Conservation (phyloP, 2,113 vertebrate species). For the Notarius lentiginosus region DNA sequence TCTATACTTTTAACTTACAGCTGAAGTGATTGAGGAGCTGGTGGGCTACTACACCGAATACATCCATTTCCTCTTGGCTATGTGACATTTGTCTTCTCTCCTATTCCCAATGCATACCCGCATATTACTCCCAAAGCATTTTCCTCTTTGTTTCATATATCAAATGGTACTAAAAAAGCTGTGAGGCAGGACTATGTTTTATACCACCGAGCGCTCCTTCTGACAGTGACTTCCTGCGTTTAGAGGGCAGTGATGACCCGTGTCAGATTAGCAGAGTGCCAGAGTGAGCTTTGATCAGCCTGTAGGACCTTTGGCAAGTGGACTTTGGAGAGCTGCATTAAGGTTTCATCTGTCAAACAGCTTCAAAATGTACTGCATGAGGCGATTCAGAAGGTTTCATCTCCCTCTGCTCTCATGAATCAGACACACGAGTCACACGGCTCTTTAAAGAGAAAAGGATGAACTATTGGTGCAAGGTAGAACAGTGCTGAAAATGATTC, state of each 20-base stretch:
- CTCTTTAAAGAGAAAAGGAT: conserved; percentile 38
- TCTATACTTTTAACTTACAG: conserved; percentile 35
- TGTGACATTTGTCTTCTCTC: conserved; percentile 52
- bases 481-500: not conserved
- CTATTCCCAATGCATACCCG: conserved; percentile 52
- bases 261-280: conserved; percentile 53
- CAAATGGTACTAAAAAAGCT: conserved; percentile 53
- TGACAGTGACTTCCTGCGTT: conserved; percentile 56
- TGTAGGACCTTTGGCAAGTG: conserved; percentile 15
- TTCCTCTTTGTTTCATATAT: conserved; percentile 66
- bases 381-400: not conserved
- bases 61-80: conserved; percentile 52
- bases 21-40: conserved; percentile 54
- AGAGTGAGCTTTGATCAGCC: conserved; percentile 55
- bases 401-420: conserved; percentile 22
- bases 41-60: conserved; percentile 11
- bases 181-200: conserved; percentile 50
- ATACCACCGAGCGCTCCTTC: conserved; percentile 43
- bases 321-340: conserved; percentile 15
- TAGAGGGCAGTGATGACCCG: conserved; percentile 52
- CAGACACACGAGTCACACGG: not conserved
- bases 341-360: conserved; percentile 13
- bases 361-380: conserved; percentile 14
- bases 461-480: not conserved
- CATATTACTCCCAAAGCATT: conserved; percentile 21